A percentile compares a stretch with the other conserved stretches of the same genome.
Conservation (phyloP, 2,113 vertebrate species). For the Platichthys stellatus region DNA sequence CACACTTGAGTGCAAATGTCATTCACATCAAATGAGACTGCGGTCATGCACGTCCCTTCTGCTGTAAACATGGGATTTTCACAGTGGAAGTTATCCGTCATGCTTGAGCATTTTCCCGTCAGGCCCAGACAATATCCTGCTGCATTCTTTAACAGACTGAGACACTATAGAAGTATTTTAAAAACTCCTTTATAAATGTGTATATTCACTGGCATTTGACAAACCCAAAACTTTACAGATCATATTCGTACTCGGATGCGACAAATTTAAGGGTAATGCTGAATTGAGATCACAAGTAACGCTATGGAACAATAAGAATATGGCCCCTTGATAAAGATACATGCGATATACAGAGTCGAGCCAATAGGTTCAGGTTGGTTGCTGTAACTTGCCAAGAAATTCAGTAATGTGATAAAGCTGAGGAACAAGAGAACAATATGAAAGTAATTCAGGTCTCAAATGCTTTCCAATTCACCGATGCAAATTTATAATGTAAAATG, state of each 20-base stretch:
- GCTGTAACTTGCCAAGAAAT: no score
- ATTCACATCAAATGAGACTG: constrained; percentile 71
- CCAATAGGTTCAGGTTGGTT: no score
- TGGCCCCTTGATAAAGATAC: no score
- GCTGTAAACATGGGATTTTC: no score
- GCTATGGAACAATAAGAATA: no score
- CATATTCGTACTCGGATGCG: neutral
- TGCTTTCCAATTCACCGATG: neutral
- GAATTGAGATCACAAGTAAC: no score
- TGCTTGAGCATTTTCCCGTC: no score
- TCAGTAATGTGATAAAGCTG: no score
- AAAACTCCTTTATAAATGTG: neutral
- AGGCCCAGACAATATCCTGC: neutral
- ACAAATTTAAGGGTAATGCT: no score
- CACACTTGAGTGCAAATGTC: constrained; percentile 73
- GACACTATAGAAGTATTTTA: neutral
- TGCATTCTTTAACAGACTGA: neutral
- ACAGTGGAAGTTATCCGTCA: no score
- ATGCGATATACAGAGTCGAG: no score
- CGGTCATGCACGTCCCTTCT: constrained; percentile 57
- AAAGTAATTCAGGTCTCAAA: neutral
- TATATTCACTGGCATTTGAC: neutral
- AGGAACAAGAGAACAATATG: neutral
- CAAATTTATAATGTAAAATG: neutral
- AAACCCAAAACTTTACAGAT: neutral